phyloP scores from a whole-genome alignment of 1,140 invertebrate species.

The Zaprionus ornatus region DNA sequence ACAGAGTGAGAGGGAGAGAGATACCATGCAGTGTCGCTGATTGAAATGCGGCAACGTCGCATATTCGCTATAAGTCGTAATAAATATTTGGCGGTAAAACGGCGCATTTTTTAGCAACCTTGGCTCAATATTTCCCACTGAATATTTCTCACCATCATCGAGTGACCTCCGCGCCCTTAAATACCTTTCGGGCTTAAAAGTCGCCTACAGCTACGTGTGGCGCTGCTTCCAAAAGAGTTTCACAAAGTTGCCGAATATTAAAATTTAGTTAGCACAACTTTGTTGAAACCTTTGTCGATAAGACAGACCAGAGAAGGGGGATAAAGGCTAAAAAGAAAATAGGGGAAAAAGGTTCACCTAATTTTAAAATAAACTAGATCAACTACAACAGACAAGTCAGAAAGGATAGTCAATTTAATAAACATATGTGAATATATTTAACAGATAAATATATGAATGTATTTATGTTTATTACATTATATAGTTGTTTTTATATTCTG shows the following conservation, averaged over 20 bases:
- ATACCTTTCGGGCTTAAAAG: background rate
- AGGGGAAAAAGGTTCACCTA: background rate
- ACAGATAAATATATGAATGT: no score
- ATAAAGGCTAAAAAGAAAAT: background rate
- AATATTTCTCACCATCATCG: background rate
- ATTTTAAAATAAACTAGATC: background rate
- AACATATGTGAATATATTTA: background rate
- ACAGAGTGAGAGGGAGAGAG: background rate
- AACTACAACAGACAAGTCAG: background rate
- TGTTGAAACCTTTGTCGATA: slow-evolving; percentile 10
- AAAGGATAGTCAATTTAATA: background rate
- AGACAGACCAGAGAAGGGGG: background rate
- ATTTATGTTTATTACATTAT: no score
- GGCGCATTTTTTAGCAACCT: slow-evolving; percentile 8
- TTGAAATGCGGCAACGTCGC: slow-evolving; percentile 24
- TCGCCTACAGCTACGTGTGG: slow-evolving; percentile 2
- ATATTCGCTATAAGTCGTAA: background rate
- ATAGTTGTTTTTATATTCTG: no score
- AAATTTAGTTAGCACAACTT: slow-evolving; percentile 17
- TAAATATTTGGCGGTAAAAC: slow-evolving; percentile 1
- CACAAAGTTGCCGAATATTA: slow-evolving; percentile 26
- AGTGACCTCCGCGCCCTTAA: slow-evolving; percentile 1
- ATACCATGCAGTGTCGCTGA: slow-evolving; percentile 19
- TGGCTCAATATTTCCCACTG: slow-evolving; percentile 1
- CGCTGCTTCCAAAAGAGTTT: background rate